phyloP scores from a whole-genome alignment of 2,888 invertebrate species.

The Piscicola geometra region DNA sequence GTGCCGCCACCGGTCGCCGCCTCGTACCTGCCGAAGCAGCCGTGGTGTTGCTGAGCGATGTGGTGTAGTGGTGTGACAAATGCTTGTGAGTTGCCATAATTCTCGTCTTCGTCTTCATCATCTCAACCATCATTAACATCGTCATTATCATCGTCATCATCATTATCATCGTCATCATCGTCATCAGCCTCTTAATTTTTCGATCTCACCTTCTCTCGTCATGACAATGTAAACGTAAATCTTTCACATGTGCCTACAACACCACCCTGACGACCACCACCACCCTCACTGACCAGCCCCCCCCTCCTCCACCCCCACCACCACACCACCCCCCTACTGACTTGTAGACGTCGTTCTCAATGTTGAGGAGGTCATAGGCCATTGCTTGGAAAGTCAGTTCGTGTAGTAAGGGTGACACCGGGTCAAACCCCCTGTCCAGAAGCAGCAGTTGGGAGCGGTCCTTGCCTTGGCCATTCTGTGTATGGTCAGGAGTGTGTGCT shows the following conservation, averaged over 20 bases:
- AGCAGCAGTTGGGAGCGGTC: conserved; percentile 91
- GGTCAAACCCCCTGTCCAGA: conserved; percentile 95
- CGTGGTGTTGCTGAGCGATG: too few relatives aligned
- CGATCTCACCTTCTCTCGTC: too few relatives aligned
- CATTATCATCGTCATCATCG: too few relatives aligned
- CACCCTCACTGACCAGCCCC: too few relatives aligned
- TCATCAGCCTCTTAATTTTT: too few relatives aligned
- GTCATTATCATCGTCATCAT: neutral
- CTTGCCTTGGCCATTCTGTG: conserved; percentile 68
- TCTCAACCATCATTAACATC: too few relatives aligned
- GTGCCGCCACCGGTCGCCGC: conserved; percentile 28
- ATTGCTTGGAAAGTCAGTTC: conserved; percentile 97
- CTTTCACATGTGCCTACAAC: too few relatives aligned
- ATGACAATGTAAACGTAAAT: too few relatives aligned
- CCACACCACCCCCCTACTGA: conserved; percentile 49
- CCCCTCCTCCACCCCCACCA: conserved; percentile 9
- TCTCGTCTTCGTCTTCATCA: neutral
- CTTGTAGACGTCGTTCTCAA: conserved; percentile 96
- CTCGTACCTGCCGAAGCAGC: conserved; percentile 21
- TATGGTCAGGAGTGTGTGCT: too few relatives aligned
- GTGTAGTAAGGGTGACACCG: conserved; percentile 91
- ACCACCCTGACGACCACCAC: too few relatives aligned
- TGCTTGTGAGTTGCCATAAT: neutral
- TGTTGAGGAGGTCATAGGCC: conserved; percentile 95
- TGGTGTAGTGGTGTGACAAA: neutral